These are phyloP conservation scores for Leucania comma DNA, from an alignment of 2,888 invertebrate genomes.

Conservation along the genomic window DNA sequence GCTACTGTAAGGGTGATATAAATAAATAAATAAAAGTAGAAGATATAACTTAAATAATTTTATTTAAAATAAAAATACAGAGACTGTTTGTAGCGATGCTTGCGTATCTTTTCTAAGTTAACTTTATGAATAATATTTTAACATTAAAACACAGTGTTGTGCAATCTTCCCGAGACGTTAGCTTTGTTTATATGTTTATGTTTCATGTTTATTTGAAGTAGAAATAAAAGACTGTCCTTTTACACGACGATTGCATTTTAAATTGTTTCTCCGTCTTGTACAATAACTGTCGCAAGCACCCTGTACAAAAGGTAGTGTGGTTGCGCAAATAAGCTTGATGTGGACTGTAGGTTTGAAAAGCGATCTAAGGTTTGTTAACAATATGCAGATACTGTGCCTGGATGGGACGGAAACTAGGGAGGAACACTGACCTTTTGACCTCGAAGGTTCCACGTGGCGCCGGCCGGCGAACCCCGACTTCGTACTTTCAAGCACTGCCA, in stretches of 20 bases:
- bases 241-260: conserved; percentile 5
- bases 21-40: not conserved
- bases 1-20: too few species aligned
- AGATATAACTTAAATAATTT: not conserved
- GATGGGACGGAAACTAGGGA: too few species aligned
- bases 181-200: conserved; percentile 1
- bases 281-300: not conserved
- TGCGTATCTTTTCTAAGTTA: not conserved
- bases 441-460: too few species aligned
- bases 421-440: too few species aligned
- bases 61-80: not conserved
- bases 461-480: too few species aligned
- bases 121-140: conserved; percentile 7
- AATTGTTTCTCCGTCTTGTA: conserved; percentile 16
- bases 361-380: too few species aligned
- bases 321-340: too few species aligned
- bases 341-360: too few species aligned
- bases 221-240: not conserved
- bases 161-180: not conserved
- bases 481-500: too few species aligned
- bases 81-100: not conserved
- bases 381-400: too few species aligned
- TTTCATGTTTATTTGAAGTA: conserved; percentile 7
- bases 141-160: not conserved
- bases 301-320: not conserved